Percentiles rank a stretch among this genome's conserved stretches.
Conservation (phyloP, 2,888 invertebrate genomes). For the Pyrocoelia pectoralis region DNA sequence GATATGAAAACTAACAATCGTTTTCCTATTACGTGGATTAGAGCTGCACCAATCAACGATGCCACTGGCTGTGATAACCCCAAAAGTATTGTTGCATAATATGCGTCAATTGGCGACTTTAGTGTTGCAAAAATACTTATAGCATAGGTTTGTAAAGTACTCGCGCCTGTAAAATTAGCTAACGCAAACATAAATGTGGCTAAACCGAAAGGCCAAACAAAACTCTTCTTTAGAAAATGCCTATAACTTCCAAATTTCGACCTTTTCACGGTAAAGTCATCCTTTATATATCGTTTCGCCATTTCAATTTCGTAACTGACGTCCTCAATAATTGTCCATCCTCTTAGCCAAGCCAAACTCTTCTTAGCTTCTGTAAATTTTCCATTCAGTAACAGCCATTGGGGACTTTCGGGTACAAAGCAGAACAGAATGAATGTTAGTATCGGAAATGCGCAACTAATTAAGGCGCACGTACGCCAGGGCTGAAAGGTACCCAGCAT, state of each 20-base stretch:
- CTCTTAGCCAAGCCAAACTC: slow-evolving; percentile 79
- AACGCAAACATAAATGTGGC: slow-evolving; percentile 75
- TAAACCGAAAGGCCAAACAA: slow-evolving; percentile 72
- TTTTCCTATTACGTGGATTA: slow-evolving; percentile 78
- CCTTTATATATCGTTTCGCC: neutral
- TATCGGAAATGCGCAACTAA: slow-evolving; percentile 71
- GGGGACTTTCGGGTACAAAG: slow-evolving; percentile 82
- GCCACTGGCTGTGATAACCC: slow-evolving; percentile 76
- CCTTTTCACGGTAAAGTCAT: slow-evolving; percentile 59
- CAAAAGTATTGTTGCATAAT: slow-evolving; percentile 76
- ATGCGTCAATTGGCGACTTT: slow-evolving; percentile 77
- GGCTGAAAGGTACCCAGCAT: slow-evolving; percentile 73
- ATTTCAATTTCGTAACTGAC: neutral
- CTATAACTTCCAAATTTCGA: too few relatives aligned
- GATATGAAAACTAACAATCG: slow-evolving; percentile 73
- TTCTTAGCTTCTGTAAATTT: slow-evolving; percentile 71
- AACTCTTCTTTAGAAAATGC: slow-evolving; percentile 69
- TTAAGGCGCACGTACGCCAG: slow-evolving; percentile 76
- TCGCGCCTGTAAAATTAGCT: slow-evolving; percentile 78
- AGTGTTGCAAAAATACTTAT: slow-evolving; percentile 76
- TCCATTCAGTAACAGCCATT: slow-evolving; percentile 77
- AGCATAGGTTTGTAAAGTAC: slow-evolving; percentile 76
- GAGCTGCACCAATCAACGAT: slow-evolving; percentile 68
- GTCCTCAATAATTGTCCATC: slow-evolving; percentile 67
- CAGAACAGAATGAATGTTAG: slow-evolving; percentile 71